These are phyloP conservation scores for Thalassarche chlororhynchos DNA, from an alignment of 2,113 vertebrate species.

Conservation along the genomic window DNA sequence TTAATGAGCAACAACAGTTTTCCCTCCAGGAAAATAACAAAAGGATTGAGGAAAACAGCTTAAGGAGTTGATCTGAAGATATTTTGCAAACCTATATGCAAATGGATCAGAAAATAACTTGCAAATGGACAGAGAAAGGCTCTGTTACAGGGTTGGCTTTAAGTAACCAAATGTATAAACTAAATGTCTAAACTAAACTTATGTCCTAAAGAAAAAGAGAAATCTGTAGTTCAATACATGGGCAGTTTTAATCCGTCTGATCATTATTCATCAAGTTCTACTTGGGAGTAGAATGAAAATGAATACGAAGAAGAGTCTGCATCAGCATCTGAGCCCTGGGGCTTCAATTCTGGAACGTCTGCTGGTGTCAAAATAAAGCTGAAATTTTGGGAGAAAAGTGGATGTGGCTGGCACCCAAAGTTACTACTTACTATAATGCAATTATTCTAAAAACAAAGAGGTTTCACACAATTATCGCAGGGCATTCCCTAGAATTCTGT, in stretches of 20 bases:
- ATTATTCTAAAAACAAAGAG: neutral
- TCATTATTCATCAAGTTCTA: neutral
- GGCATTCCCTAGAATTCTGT: neutral
- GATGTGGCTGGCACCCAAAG: neutral
- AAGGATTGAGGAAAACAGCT: neutral
- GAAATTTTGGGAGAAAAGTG: neutral
- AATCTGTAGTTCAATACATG: neutral
- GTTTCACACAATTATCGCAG: neutral
- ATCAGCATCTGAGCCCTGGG: neutral
- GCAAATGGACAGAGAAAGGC: neutral
- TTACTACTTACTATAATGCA: neutral
- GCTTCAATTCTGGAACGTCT: neutral
- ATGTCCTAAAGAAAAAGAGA: neutral
- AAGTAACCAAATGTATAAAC: neutral
- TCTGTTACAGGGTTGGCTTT: neutral
- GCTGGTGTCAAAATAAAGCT: neutral
- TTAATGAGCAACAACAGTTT: neutral
- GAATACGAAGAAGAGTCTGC: neutral
- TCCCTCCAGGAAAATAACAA: neutral
- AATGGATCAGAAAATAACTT: neutral
- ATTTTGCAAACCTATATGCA: neutral
- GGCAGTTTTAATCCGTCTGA: neutral
- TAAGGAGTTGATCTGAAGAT: neutral
- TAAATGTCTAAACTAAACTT: no score
- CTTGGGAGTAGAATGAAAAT: neutral